phyloP scores from a whole-genome alignment of 2,113 vertebrate species.

The Hyla sarda region DNA sequence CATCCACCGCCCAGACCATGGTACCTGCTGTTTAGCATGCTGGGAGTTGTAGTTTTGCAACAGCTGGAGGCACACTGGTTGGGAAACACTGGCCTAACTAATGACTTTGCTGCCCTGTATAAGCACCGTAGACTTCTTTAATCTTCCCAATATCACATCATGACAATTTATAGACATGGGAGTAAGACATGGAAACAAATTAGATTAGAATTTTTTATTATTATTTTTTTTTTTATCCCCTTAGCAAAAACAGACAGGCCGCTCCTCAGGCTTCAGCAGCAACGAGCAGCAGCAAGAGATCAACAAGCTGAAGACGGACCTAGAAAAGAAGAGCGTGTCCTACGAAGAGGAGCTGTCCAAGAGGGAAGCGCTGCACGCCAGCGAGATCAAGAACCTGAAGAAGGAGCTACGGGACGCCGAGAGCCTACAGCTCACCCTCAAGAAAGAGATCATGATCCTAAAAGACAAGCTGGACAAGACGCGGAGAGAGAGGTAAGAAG shows the following conservation, averaged over 20 bases:
- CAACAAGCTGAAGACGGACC: conserved; percentile 85
- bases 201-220: too few relatives aligned
- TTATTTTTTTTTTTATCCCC: background rate
- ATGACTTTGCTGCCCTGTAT: too few relatives aligned
- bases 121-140: too few relatives aligned
- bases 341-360: conserved; percentile 91
- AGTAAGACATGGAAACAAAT: too few relatives aligned
- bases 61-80: too few relatives aligned
- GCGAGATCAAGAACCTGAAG: conserved; percentile 88
- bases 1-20: too few relatives aligned
- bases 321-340: conserved; percentile 91
- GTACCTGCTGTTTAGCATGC: too few relatives aligned
- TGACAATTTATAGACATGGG: too few relatives aligned
- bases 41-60: too few relatives aligned
- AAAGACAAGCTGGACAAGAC: conserved; percentile 97
- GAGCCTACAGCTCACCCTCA: conserved; percentile 90
- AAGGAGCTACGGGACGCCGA: conserved; percentile 94
- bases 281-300: conserved; percentile 91
- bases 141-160: too few relatives aligned
- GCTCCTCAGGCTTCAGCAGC: conserved; percentile 77
- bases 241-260: conserved; percentile 87
- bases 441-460: conserved; percentile 95
- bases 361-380: conserved; percentile 84
- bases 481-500: conserved; percentile 85
- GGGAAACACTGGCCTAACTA: too few relatives aligned